Conservation (phyloP, 2,797 vertebrate genomes). For the Rhabdophis nuchalis region DNA sequence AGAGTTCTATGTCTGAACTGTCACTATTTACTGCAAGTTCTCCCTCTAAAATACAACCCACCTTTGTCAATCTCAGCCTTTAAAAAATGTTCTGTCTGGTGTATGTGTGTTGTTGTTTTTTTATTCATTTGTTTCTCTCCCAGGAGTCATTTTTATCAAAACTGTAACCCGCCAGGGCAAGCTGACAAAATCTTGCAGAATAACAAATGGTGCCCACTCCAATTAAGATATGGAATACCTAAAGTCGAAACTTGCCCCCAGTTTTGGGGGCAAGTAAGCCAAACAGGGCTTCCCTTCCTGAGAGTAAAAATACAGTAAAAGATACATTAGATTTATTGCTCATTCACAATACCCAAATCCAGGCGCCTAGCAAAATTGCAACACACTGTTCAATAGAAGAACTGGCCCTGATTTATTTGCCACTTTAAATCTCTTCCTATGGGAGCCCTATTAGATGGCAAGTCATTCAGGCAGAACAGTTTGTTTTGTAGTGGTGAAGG, state of each 20-base stretch:
- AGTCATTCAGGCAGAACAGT: background rate
- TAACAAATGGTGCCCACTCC: background rate
- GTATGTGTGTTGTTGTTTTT: background rate
- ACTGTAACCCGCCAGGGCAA: background rate
- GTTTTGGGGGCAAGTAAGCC: background rate
- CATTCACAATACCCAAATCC: background rate
- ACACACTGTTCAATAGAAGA: background rate
- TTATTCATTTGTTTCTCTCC: background rate
- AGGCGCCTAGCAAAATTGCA: background rate
- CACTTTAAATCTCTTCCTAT: background rate
- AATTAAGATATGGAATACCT: no score
- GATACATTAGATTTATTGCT: background rate
- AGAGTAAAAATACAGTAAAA: background rate
- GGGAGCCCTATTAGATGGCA: background rate
- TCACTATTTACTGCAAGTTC: background rate
- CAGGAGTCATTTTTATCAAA: background rate
- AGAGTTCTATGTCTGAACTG: background rate
- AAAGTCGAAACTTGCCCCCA: background rate
- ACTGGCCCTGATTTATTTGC: background rate
- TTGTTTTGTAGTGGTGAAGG: background rate
- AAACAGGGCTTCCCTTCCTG: background rate
- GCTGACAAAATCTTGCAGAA: background rate
- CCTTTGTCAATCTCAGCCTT: background rate
- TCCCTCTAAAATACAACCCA: background rate
- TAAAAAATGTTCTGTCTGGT: background rate